phyloP scores from a whole-genome alignment of 2,888 invertebrate genomes.

The Alloscopus bannaensis region DNA sequence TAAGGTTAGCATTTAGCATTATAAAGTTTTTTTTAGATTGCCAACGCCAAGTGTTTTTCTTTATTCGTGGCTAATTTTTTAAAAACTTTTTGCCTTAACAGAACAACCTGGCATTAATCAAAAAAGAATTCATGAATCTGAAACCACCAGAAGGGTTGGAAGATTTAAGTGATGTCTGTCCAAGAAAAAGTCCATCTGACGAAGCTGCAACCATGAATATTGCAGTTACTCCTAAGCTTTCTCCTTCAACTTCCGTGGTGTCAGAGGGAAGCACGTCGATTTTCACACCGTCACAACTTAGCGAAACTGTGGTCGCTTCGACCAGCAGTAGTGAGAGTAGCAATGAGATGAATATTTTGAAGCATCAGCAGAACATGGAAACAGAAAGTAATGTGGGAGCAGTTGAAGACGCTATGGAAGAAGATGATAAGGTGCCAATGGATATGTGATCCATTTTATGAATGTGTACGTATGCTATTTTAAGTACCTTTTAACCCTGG shows the following conservation, averaged over 20 bases:
- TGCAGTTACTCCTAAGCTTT: not conserved
- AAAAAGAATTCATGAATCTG: slow-evolving; percentile 90
- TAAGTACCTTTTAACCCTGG: slow-evolving; percentile 42
- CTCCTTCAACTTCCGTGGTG: slow-evolving; percentile 26
- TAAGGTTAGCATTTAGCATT: slow-evolving; percentile 68
- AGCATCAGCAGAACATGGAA: slow-evolving; percentile 13
- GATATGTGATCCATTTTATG: slow-evolving; percentile 65
- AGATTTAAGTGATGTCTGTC: slow-evolving; percentile 80
- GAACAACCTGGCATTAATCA: slow-evolving; percentile 88
- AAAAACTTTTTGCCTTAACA: slow-evolving; percentile 75
- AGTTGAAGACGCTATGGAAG: slow-evolving; percentile 55
- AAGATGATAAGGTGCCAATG: slow-evolving; percentile 68
- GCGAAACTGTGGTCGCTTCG: slow-evolving; percentile 8
- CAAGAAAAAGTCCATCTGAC: slow-evolving; percentile 40
- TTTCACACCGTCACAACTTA: slow-evolving; percentile 6
- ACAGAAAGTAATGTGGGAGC: slow-evolving; percentile 18
- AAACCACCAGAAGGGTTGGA: slow-evolving; percentile 86
- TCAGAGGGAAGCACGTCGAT: slow-evolving; percentile 24
- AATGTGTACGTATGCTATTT: slow-evolving; percentile 38
- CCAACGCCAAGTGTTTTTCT: not conserved
- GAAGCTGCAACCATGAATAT: slow-evolving; percentile 14
- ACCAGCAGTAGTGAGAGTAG: slow-evolving; percentile 2
- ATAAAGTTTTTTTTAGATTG: not conserved
- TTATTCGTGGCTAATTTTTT: not conserved
- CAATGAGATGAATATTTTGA: not conserved